Percentiles rank a stretch among this genome's conserved stretches.
phyloP scores from a whole-genome alignment of 2,797 vertebrate species.

The Pteropus rufus region DNA sequence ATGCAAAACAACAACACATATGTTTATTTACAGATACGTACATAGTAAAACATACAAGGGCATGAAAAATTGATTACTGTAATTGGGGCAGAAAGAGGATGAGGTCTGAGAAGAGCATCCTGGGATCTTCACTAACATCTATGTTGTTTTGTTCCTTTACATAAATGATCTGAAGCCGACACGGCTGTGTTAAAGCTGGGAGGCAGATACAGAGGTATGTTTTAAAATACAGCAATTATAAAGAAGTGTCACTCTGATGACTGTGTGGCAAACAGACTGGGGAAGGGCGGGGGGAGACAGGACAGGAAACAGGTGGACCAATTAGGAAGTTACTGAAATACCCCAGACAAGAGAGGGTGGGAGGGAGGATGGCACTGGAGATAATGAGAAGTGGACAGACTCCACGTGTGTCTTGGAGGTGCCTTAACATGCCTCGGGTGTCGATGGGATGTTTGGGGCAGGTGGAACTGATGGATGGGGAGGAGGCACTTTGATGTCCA shows the following conservation, averaged over 20 bases:
- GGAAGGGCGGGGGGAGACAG: background rate
- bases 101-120: background rate
- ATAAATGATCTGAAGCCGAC: background rate
- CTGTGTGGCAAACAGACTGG: background rate
- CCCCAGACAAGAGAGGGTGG: background rate
- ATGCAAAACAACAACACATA: background rate
- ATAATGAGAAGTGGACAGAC: background rate
- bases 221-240: background rate
- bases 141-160: background rate
- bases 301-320: rapidly evolving
- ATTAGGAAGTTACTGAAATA: background rate
- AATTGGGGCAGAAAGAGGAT: background rate
- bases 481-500: background rate
- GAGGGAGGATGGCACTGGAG: background rate
- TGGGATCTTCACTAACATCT: background rate
- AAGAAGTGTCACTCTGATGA: background rate
- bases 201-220: background rate
- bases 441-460: background rate
- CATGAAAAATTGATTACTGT: background rate
- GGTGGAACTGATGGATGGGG: background rate
- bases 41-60: background rate
- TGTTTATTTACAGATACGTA: background rate
- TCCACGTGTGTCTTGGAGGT: background rate
- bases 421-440: background rate
- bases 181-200: background rate